Evolutionary conservation across 2,113 vertebrate species (phyloP).

Genomic region (Meriones unguiculatus): DNA sequence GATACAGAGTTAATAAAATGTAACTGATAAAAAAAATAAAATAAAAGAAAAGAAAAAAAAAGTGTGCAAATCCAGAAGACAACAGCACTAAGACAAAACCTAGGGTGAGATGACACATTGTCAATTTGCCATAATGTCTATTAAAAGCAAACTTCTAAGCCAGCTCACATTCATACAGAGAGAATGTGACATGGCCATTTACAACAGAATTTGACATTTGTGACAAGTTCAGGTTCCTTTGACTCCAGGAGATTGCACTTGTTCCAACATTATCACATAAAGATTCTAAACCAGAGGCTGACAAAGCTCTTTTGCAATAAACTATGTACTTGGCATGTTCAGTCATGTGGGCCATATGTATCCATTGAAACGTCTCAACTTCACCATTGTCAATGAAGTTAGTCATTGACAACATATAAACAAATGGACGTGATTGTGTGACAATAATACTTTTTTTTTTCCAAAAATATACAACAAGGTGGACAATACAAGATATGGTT

Average conservation of each 20-base stretch:
- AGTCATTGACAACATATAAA: not conserved
- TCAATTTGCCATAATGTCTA: not conserved
- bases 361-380: too few species aligned
- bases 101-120: not conserved
- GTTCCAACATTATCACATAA: not conserved
- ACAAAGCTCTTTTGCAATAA: not conserved
- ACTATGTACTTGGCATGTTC: too few species aligned
- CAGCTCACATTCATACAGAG: not conserved
- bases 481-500: not conserved
- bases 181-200: not conserved
- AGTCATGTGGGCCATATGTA: not conserved
- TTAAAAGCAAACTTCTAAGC: conserved; percentile 23
- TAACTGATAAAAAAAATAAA: too few species aligned
- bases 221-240: not conserved
- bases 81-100: not conserved
- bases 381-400: not conserved
- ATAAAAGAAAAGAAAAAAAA: too few species aligned
- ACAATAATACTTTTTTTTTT: not conserved
- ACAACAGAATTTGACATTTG: not conserved
- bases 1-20: too few species aligned
- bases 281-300: not conserved
- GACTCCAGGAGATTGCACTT: not conserved
- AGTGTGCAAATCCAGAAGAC: not conserved
- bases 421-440: not conserved
- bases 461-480: not conserved